Base-by-base conservation (phyloP, 1,140 invertebrate genomes). In the Rhopalosiphum maidis region DNA sequence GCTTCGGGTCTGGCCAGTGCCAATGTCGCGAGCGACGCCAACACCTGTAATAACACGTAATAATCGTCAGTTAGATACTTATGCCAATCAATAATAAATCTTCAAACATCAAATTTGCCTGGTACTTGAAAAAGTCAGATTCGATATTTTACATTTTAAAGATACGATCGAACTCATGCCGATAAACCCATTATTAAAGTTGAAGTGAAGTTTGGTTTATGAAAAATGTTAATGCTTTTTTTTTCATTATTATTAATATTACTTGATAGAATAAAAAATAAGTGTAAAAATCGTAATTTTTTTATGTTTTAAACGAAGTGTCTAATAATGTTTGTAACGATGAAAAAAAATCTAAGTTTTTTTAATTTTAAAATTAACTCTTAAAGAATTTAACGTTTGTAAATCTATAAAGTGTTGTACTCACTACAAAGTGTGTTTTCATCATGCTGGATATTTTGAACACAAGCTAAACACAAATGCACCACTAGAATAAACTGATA, bases 1-100 rank as follows among this genome's bases (percentile, higher is more conserved):
- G 96, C 96, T 94, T 96, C 96, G 46, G 96, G 96, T 93, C 95
- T 95, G 92, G 96, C 96, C 94, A 95, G 94, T 93, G 95, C 95
- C 94, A 96, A 94, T 83, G 95, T 95, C 95, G 95, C 95, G 93
- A 96, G 94, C 30, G 95, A 95, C 94, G 96, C 95, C 94, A 96
- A 95, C 94, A 96, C 95, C 96, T 96, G 94, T 22, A 94, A 95
- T 94, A 91, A 93, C 90, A 85, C 90, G 87, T 77, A 51, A 93
- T 83, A n/a, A 22, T 30, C 4, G 9, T 43, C 9, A 85, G 41
- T 41, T n/a, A 15, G 23, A 85, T 85, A 77, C 7, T 41, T 30
- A 23, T 43, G 23, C 23, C 30, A 92, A 68, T 1, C 15, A 54
- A 54, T 54, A 51, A 8, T 4, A 82, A n/a, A 21, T 77, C 22